Conservation (phyloP, 2,113 vertebrate genomes). For the Atherinomorus stipes region DNA sequence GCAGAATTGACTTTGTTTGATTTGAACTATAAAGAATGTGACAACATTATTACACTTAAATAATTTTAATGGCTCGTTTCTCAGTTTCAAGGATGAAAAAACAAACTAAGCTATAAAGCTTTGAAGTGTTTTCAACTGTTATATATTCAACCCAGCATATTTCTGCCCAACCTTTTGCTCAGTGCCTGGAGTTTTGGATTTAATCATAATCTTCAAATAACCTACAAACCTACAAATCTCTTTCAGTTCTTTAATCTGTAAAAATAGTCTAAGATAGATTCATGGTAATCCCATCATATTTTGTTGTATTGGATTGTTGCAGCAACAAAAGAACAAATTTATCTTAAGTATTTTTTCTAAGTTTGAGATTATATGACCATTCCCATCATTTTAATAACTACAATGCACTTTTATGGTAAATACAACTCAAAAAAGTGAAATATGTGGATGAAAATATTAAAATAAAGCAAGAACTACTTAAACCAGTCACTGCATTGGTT, state of each 20-base stretch:
- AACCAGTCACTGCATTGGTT: background rate
- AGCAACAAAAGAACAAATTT: slow-evolving; percentile 1
- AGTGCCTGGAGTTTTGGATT: slow-evolving; percentile 38
- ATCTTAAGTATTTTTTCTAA: background rate
- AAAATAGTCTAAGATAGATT: slow-evolving; percentile 28
- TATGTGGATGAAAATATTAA: no score
- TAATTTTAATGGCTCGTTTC: background rate
- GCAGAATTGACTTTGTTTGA: background rate
- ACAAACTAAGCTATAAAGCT: no score
- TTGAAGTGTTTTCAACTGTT: no score
- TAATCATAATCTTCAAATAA: slow-evolving; percentile 44
- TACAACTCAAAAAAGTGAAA: background rate
- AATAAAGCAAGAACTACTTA: background rate
- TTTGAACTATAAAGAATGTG: background rate
- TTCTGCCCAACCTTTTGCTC: slow-evolving; percentile 5
- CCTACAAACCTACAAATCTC: slow-evolving; percentile 32
- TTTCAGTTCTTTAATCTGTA: slow-evolving; percentile 44
- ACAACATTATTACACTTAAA: background rate
- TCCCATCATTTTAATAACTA: slow-evolving; percentile 2
- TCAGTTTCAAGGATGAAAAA: background rate
- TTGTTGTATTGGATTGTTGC: slow-evolving; percentile 25
- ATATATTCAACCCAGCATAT: slow-evolving; percentile 1
- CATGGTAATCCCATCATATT: slow-evolving; percentile 44
- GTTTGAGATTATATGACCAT: background rate
- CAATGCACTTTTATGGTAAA: background rate